Percentiles rank a stretch among this genome's conserved stretches.
Evolutionary conservation across 2,113 vertebrate genomes (phyloP).

Genomic region (Rafetus swinhoei): DNA sequence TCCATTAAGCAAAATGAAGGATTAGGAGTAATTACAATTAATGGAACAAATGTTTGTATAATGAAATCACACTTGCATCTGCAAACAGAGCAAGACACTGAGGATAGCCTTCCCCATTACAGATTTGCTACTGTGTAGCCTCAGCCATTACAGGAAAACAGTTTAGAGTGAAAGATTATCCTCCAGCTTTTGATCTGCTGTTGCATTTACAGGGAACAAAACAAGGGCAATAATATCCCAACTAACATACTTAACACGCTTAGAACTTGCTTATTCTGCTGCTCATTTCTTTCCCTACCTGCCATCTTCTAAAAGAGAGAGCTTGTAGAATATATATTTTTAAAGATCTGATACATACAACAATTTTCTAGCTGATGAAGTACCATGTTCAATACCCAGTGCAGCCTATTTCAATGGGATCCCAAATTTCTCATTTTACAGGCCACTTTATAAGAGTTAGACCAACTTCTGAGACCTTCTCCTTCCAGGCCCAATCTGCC

Average conservation of each 20-base stretch:
- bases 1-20: constrained; percentile 66
- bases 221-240: constrained; percentile 18
- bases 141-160: constrained; percentile 41
- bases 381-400: not conserved
- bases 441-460: not conserved
- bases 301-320: not conserved
- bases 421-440: not conserved
- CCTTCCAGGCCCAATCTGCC: not conserved
- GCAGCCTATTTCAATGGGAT: not conserved
- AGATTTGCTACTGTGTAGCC: constrained; percentile 11
- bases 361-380: not conserved
- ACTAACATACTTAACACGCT: constrained; percentile 2
- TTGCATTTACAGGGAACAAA: constrained; percentile 34
- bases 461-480: not conserved
- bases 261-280: constrained; percentile 6
- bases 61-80: constrained; percentile 60
- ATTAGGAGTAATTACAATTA: constrained; percentile 70
- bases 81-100: constrained; percentile 13
- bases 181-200: constrained; percentile 28
- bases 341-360: not conserved
- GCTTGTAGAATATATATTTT: not conserved
- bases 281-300: not conserved
- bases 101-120: not conserved
- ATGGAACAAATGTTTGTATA: constrained; percentile 64
- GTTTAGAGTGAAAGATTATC: constrained; percentile 32